Percentiles rank a stretch among this genome's conserved stretches.
Conservation (phyloP, 23 tunicate species). For the Ciona savignyi region DNA sequence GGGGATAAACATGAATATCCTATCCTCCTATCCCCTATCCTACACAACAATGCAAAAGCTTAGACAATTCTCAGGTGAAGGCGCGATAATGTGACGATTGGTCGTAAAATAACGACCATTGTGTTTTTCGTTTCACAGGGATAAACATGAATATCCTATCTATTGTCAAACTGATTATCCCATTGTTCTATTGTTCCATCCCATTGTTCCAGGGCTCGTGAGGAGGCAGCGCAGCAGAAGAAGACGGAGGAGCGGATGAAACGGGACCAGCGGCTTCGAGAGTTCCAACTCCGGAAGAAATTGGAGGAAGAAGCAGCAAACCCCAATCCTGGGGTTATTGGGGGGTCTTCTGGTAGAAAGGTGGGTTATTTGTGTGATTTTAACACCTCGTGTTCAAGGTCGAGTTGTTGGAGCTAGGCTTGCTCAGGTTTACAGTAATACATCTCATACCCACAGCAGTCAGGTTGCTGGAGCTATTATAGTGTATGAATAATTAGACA, state of each 20-base stretch:
- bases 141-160: too few relatives aligned
- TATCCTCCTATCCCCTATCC: too few relatives aligned
- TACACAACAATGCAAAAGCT: too few relatives aligned
- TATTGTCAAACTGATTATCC: background rate
- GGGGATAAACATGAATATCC: too few relatives aligned
- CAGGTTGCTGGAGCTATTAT: too few relatives aligned
- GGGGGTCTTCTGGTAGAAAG: constrained; percentile 8
- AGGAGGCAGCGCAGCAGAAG: constrained; percentile 45
- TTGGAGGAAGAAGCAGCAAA: constrained; percentile 40
- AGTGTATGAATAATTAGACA: too few relatives aligned
- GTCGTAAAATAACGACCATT: background rate
- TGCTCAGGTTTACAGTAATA: too few relatives aligned
- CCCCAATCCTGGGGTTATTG: constrained; percentile 41
- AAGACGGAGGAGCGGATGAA: constrained; percentile 65
- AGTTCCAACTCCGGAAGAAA: constrained; percentile 56
- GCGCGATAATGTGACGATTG: background rate
- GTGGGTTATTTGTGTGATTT: too few relatives aligned
- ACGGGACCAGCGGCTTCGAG: constrained; percentile 56
- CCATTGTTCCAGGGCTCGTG: constrained; percentile 26
- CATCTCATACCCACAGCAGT: too few relatives aligned
- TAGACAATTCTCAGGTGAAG: background rate
- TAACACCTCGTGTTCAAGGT: too few relatives aligned
- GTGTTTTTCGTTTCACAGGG: background rate
- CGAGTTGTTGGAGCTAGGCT: too few relatives aligned
- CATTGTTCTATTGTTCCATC: background rate